A percentile compares a stretch with the other conserved stretches of the same genome.
Evolutionary conservation across 2,888 invertebrate genomes (phyloP).

Genomic region (Osedax frankpressi): DNA sequence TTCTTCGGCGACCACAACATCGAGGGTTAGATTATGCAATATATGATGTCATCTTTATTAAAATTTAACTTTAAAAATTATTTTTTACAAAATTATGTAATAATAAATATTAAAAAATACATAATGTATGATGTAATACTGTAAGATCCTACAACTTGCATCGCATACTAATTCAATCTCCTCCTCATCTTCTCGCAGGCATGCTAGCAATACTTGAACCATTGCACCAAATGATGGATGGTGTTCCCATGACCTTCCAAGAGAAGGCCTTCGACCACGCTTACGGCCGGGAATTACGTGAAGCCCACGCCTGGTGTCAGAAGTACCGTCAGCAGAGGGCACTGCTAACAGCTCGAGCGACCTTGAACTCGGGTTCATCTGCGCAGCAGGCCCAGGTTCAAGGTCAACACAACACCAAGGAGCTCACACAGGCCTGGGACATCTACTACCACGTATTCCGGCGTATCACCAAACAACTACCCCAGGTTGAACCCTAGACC

Average conservation of each 20-base stretch:
- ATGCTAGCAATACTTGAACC: conserved; percentile 94
- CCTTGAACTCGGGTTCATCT: no score
- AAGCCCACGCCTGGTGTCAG: conserved; percentile 90
- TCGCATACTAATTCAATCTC: no score
- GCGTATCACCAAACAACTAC: conserved; percentile 83
- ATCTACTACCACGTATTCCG: conserved; percentile 96
- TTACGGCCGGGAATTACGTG: conserved; percentile 80
- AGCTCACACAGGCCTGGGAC: conserved; percentile 97
- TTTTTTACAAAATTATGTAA: no score
- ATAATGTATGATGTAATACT: no score
- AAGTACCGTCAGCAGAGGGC: conserved; percentile 57
- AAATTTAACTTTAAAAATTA: no score
- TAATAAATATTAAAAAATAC: no score
- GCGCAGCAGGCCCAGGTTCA: no score
- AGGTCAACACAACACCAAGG: conserved; percentile 65
- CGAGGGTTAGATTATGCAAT: conserved; percentile 56
- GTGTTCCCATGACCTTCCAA: conserved; percentile 85
- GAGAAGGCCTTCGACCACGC: conserved; percentile 91
- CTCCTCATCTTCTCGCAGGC: no score
- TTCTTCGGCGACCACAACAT: conserved; percentile 91
- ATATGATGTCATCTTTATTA: no score
- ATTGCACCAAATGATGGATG: conserved; percentile 78
- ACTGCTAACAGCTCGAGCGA: conserved; percentile 38
- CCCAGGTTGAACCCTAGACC: conserved; percentile 50
- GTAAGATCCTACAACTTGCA: no score